Base-by-base conservation (phyloP, 1,140 invertebrate genomes). In the Cotesia vestalis region DNA sequence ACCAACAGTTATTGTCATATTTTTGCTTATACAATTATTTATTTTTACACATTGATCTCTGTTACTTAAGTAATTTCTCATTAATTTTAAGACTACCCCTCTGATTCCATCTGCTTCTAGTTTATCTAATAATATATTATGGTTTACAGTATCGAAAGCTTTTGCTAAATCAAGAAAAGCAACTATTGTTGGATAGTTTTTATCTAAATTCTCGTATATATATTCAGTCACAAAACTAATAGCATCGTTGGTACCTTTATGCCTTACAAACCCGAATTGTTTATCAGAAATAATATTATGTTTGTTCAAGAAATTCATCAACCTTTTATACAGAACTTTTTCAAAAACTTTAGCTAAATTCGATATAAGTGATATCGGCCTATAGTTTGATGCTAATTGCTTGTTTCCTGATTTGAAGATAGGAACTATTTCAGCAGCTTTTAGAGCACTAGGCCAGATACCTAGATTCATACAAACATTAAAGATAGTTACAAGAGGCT, bases 221-320 rank as follows among this genome's bases (percentile, higher is more conserved):
- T 17, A 61, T 14, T 51, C 17, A 6, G 53, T 20, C 1, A 36
- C 6, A 27, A 52, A 55, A 64, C 17, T 36, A 36, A 64, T 9
- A 55, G 69, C 69, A 55, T 70, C 57, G 62, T 14, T 60, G 20
- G 68, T 61, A 46, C 68, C 36, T 62, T 35, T 61, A 17, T 62
- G n/a, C 36, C 17, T 60, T 11, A 61, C 20, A 61, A 70, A 70
- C 1, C 36, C 68, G 51, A 70, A 70, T 14, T 70, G 59, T 27
- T 40, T 70, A 8, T 8, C 14, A 17, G 34, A 60, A 6, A 70
- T 70, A 20, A 62, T 4, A 12, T 70, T 70, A 35, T 46, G 9
- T 46, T 51, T 70, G 12, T 36, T 70, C 5, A 51, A 8, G 38
- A 79, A 63, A 2, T 38, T 70, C 11, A 57, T n/a, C 35, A 74